Evolutionary conservation across 1,140 invertebrate genomes (phyloP), one percentile per base, ranked within the genome.

Genomic region (Saccostrea glomerata): DNA sequence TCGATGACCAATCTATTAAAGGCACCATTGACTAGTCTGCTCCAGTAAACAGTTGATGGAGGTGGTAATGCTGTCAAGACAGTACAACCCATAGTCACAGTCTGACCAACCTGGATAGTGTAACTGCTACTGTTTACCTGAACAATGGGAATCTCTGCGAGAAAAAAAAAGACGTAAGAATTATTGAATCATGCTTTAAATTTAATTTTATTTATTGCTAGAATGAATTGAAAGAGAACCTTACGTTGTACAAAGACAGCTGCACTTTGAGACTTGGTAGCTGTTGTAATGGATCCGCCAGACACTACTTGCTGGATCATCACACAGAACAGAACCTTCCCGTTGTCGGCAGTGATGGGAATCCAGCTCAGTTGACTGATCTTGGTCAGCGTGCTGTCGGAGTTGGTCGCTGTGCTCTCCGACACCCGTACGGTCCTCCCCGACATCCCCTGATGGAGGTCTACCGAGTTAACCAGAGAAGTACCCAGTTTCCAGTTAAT

Each of bases 1-100:
- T 87, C 82, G 23, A 63, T 87, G 20, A 25, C 23, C 7, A 85
- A 7, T 0, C 12, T 56, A 5, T 17, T 60, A 13, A 84, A 54
- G 15, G 40, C 70, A 60, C 82, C 88, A 77, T 84, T 86, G 30
- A 54, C 25, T 5, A 77, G 25, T 77, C 82, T 83, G 2, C 58
- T 83, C 88, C 88, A 89, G 36, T 40, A 87, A 20, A 89, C 82
- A 58, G 15, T 58, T 5, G 82, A 58, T 60, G 85, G 82, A 4
- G 55, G 17, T n/a, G 88, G 88, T 55, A 70, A 73, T 40, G 88
- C 85, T 20, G 86, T 86, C 1, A 87, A 73, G 63, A 73, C 25
- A 30, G 25, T 30, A 55, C 88, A 89, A 25, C 20, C 58, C 23
- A 89, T 23, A 1, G 82, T 84, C 3, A 87, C 86, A 0, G 86